Percentiles rank a stretch among this genome's conserved stretches.
phyloP scores from a whole-genome alignment of 2,113 vertebrate species.

The Brachyistius frenatus region DNA sequence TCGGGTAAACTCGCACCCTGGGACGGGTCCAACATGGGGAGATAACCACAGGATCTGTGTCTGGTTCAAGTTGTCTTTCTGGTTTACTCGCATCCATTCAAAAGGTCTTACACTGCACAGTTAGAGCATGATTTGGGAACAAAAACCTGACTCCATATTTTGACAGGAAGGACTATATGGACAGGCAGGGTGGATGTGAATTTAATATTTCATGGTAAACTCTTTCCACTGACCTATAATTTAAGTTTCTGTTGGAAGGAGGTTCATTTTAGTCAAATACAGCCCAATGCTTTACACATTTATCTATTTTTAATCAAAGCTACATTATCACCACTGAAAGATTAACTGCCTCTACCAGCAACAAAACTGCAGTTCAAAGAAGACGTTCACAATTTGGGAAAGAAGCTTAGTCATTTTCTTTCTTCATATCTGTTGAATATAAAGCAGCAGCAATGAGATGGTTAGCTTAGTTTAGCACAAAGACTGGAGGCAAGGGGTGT shows the following conservation, averaged over 20 bases:
- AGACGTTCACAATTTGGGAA: no score
- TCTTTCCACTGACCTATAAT: not conserved
- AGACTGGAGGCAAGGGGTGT: not conserved
- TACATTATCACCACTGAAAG: no score
- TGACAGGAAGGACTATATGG: not conserved
- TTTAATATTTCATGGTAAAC: not conserved
- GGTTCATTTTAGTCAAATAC: no score
- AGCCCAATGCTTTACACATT: no score
- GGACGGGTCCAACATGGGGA: slow-evolving; percentile 55
- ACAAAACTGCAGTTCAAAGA: no score
- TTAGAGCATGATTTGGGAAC: not conserved
- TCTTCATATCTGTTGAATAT: no score
- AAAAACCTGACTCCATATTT: not conserved
- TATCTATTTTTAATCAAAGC: no score
- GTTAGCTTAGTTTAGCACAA: not conserved
- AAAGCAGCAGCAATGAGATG: not conserved
- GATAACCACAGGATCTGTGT: slow-evolving; percentile 61
- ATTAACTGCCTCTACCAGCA: no score
- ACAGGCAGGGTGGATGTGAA: not conserved
- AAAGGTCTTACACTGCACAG: not conserved
- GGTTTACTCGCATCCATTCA: slow-evolving; percentile 43
- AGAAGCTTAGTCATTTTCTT: no score
- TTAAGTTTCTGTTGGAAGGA: no score
- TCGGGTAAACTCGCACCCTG: slow-evolving; percentile 47
- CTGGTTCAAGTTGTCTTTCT: slow-evolving; percentile 46